Conservation (phyloP, 1,140 invertebrate genomes). For the Pseudomyrmex sp. region DNA sequence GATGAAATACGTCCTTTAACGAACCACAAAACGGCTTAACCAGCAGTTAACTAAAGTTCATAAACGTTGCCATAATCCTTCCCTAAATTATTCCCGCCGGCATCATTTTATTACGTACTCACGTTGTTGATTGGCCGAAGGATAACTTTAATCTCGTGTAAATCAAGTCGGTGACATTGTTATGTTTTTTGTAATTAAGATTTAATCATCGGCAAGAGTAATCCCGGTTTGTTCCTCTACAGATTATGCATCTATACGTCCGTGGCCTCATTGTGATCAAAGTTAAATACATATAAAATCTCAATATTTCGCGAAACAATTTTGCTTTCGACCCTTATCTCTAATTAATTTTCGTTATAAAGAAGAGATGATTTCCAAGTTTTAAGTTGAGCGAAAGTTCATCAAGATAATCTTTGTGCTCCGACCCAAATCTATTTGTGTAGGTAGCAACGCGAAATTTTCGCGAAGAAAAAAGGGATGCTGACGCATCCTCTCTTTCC, state of each 20-base stretch:
- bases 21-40: slow-evolving; percentile 19
- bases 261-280: neutral
- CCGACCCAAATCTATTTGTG: slow-evolving; percentile 34
- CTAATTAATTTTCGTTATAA: slow-evolving; percentile 24
- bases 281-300: neutral
- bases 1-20: slow-evolving; percentile 35
- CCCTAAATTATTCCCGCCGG: slow-evolving; percentile 36
- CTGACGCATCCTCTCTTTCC: neutral
- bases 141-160: neutral
- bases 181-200: slow-evolving; percentile 12
- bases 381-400: slow-evolving; percentile 10
- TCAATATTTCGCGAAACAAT: neutral
- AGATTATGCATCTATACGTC: neutral
- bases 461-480: neutral
- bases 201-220: neutral
- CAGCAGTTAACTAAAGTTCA: slow-evolving; percentile 32
- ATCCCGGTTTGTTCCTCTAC: neutral
- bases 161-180: slow-evolving; percentile 4
- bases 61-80: slow-evolving; percentile 7
- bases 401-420: slow-evolving; percentile 12
- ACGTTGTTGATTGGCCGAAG: neutral
- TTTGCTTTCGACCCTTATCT: neutral
- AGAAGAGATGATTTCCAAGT: neutral
- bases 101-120: slow-evolving; percentile 18
- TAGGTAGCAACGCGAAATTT: neutral